Conservation (phyloP, 2,888 invertebrate species). For the Apodemia zela region DNA sequence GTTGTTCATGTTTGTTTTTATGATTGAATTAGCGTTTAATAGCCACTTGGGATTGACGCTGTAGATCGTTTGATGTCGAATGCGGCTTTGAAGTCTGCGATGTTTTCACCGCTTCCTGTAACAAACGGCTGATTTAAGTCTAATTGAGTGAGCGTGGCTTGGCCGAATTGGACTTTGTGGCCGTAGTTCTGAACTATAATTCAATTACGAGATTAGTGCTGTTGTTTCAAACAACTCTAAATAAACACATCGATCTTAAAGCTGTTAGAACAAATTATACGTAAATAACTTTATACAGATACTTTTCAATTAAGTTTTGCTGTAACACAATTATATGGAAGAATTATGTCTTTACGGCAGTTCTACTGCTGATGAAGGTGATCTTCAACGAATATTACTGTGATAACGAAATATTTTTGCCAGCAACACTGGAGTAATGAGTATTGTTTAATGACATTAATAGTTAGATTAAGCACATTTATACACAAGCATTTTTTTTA, state of each 20-base stretch:
- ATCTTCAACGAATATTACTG: too few species aligned
- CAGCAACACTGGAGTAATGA: too few species aligned
- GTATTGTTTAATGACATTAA: too few species aligned
- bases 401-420: too few species aligned
- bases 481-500: too few species aligned
- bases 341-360: too few species aligned
- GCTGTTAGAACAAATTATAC: slow-evolving; percentile 1
- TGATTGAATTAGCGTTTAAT: slow-evolving; percentile 69
- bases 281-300: background rate
- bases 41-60: slow-evolving; percentile 49
- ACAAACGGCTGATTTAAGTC: slow-evolving; percentile 57
- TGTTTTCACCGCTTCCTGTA: slow-evolving; percentile 61
- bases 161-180: slow-evolving; percentile 32
- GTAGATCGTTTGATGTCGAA: slow-evolving; percentile 56
- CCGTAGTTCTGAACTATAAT: slow-evolving; percentile 28
- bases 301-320: background rate
- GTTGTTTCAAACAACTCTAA: slow-evolving; percentile 8
- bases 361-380: too few species aligned
- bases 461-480: too few species aligned
- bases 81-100: slow-evolving; percentile 56
- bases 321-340: background rate
- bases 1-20: slow-evolving; percentile 72
- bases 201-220: slow-evolving; percentile 11
- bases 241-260: slow-evolving; percentile 10
- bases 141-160: slow-evolving; percentile 52